Evolutionary conservation across 2,888 invertebrate genomes (phyloP), one percentile per base, ranked within the genome.

Genomic region (Sminthurides aquaticus): DNA sequence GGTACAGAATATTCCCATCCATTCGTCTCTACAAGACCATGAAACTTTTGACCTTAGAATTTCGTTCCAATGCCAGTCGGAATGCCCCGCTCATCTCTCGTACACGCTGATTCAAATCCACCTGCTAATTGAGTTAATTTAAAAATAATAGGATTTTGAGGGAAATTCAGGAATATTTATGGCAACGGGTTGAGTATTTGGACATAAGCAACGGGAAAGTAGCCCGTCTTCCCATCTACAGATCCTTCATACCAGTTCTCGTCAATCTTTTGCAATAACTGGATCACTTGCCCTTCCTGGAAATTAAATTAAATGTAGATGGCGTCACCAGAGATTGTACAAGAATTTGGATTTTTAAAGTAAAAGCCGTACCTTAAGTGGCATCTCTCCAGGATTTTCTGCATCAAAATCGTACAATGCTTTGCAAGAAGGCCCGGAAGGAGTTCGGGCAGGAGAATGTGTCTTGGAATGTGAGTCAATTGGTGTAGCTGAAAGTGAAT

Each of bases 171-270:
- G n/a, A n/a, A n/a, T 34, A 15, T 34, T 61, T 61, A 61, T 2
- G 91, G 91, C 81, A 94, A 83, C 76, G 93, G 91, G 76, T 92
- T 89, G 75, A 91, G 86, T 76, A 99, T 88, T 83, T 92, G 91
- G 76, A 99, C 98, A 81, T 99, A 99, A 79, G 91, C 90, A 78
- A 96, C 91, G 74, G 99, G 99, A 83, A 99, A 99, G 81, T 91
- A 95, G 72, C 98, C 99, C 59, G 90, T 88, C 79, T 89, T 87
- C 68, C 95, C 96, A 80, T 91, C 87, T 66, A 95, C 78, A 73
- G 87, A 87, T 76, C 99, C 99, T 80, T 99, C 95, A 80, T 84
- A 95, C 99, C 99, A 99, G 81, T 99, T 99, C 69, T 99, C 99
- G 79, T 99, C 99, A 76, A 99, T 91, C 80, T 92, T 91, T 80